Conservation (phyloP, 1,140 invertebrate species). For the Temnothorax curvispinosus region DNA sequence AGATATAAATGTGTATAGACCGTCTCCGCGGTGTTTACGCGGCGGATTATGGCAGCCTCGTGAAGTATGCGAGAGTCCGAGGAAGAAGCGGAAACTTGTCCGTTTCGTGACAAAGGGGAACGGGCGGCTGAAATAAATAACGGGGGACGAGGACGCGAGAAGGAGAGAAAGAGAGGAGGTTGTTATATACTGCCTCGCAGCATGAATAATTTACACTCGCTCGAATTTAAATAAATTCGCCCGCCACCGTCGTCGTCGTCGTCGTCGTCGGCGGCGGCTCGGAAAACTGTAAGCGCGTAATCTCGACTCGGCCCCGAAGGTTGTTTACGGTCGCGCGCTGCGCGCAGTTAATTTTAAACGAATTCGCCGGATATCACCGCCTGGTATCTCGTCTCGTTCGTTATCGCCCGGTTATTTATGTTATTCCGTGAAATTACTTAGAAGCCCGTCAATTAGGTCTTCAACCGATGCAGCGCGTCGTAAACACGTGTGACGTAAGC, state of each 20-base stretch:
- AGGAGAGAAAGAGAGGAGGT: slow-evolving; percentile 38
- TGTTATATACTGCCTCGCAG: slow-evolving; percentile 59
- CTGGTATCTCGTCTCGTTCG: neutral
- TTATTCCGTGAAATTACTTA: slow-evolving; percentile 16
- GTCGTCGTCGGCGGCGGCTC: slow-evolving; percentile 7
- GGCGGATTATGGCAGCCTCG: slow-evolving; percentile 6
- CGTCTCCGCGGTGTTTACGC: slow-evolving; percentile 15
- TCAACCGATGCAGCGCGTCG: slow-evolving; percentile 3
- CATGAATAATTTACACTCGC: slow-evolving; percentile 77
- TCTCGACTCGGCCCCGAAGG: slow-evolving; percentile 67
- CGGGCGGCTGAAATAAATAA: slow-evolving; percentile 44
- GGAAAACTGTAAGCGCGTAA: slow-evolving; percentile 57
- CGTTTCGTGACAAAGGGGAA: neutral
- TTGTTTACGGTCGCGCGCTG: slow-evolving; percentile 69
- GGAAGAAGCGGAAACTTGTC: slow-evolving; percentile 9
- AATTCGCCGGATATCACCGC: slow-evolving; percentile 40
- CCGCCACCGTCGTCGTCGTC: neutral
- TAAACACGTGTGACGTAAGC: slow-evolving; percentile 50
- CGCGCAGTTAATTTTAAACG: slow-evolving; percentile 58
- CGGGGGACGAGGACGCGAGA: neutral
- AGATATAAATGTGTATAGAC: slow-evolving; percentile 17
- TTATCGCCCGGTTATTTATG: slow-evolving; percentile 28
- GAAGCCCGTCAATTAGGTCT: slow-evolving; percentile 30
- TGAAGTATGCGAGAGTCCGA: slow-evolving; percentile 1
- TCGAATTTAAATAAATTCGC: slow-evolving; percentile 76